Conservation (phyloP, 2,797 vertebrate genomes). For the Hafferia zeledoni region DNA sequence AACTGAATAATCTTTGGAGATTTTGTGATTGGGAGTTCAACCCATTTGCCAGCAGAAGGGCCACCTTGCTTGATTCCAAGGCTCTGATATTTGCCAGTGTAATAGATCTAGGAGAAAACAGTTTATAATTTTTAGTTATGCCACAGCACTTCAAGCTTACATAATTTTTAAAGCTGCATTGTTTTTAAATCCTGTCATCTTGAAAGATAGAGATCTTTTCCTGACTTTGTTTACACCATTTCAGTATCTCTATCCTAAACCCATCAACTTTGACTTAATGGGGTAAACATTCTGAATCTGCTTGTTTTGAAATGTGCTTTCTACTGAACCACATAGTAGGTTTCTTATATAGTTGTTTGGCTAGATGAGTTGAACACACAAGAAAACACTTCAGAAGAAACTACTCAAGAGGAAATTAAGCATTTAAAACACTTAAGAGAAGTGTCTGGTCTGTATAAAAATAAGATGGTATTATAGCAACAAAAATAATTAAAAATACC, state of each 20-base stretch:
- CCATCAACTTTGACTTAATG: not conserved
- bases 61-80: conserved; percentile 99
- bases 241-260: not conserved
- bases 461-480: not conserved
- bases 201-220: not conserved
- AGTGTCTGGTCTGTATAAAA: not conserved
- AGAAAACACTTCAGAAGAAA: not conserved
- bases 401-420: not conserved
- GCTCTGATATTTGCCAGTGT: conserved; percentile 98
- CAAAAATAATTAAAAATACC: not conserved
- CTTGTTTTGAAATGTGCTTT: not conserved
- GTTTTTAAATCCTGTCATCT: not conserved
- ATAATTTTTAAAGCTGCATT: not conserved
- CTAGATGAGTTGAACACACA: not conserved
- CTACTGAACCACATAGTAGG: not conserved
- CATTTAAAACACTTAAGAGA: not conserved
- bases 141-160: not conserved
- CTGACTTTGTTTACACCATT: not conserved
- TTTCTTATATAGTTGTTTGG: not conserved
- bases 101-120: conserved; percentile 87
- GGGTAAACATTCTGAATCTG: not conserved
- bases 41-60: conserved; percentile 97
- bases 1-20: conserved; percentile 98
- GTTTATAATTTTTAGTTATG: not conserved
- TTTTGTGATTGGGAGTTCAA: conserved; percentile 95